Conservation (phyloP, 2,797 vertebrate genomes). For the Orestias chungarensis region DNA sequence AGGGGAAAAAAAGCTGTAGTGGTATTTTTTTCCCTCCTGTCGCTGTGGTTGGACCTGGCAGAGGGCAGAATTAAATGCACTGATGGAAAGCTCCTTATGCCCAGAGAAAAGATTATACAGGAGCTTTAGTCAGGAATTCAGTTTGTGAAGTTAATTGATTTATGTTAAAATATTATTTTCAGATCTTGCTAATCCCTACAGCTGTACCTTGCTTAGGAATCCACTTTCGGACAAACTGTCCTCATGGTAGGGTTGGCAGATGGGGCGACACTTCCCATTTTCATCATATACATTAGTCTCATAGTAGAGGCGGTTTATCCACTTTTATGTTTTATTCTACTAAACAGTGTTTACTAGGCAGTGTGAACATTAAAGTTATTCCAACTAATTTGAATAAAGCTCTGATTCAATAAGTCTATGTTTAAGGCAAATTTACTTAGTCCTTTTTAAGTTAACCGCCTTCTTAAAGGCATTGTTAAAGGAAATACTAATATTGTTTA, state of each 20-base stretch:
- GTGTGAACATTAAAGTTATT: slow-evolving; percentile 2
- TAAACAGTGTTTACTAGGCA: background rate
- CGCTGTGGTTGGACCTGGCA: slow-evolving; percentile 57
- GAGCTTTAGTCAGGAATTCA: slow-evolving; percentile 76
- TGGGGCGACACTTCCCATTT: background rate
- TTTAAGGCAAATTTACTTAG: background rate
- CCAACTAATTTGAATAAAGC: background rate
- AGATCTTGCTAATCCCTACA: slow-evolving; percentile 66
- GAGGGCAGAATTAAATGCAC: slow-evolving; percentile 76
- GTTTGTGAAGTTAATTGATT: slow-evolving; percentile 78
- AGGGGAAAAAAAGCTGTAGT: slow-evolving; percentile 15
- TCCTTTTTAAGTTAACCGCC: background rate
- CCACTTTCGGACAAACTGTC: slow-evolving; percentile 53
- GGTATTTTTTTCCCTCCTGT: slow-evolving; percentile 60
- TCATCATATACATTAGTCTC: slow-evolving; percentile 5
- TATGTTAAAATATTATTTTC: slow-evolving; percentile 75
- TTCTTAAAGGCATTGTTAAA: background rate
- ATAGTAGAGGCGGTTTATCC: background rate
- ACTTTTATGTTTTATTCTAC: background rate
- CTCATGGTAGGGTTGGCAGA: slow-evolving; percentile 32
- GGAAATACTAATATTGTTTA: too few relatives aligned
- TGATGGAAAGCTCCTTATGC: slow-evolving; percentile 81
- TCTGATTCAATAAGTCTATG: background rate
- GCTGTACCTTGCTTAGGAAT: slow-evolving; percentile 50
- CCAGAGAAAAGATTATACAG: slow-evolving; percentile 77